Conservation (phyloP, 2,888 invertebrate genomes). For the Autographa gamma region DNA sequence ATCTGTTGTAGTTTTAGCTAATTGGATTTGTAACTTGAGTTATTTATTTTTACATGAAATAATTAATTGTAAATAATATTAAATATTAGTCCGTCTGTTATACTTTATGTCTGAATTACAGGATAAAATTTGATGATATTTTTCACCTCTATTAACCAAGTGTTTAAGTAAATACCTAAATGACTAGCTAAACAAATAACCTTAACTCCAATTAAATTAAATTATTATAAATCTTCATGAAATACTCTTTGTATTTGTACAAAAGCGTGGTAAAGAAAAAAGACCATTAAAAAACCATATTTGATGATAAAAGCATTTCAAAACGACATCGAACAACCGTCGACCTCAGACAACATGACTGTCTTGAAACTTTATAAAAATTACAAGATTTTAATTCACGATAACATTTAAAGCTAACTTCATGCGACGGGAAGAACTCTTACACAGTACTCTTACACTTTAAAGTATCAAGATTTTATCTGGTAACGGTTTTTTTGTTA, state of each 20-base stretch:
- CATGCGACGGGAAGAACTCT: background rate
- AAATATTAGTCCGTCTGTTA: no score
- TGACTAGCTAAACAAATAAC: no score
- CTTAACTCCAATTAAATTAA: no score
- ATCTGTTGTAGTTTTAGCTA: constrained; percentile 4
- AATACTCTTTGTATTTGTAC: background rate
- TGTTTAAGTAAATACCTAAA: no score
- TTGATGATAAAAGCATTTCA: constrained; percentile 9
- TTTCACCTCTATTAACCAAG: no score
- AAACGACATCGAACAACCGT: constrained; percentile 26
- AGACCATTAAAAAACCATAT: constrained; percentile 6
- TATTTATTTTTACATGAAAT: background rate
- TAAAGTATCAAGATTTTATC: constrained; percentile 1
- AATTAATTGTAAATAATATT: no score
- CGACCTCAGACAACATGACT: constrained; percentile 25
- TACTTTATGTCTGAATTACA: no score
- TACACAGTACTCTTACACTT: background rate
- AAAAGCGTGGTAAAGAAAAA: constrained; percentile 21
- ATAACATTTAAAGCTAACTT: background rate
- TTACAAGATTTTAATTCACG: constrained; percentile 36
- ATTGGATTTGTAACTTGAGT: background rate
- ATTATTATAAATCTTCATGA: no score
- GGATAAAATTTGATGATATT: no score
- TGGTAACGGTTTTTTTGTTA: background rate
- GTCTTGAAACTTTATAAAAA: constrained; percentile 33